Conservation (phyloP, 2,888 invertebrate species). For the Cinara cedri region DNA sequence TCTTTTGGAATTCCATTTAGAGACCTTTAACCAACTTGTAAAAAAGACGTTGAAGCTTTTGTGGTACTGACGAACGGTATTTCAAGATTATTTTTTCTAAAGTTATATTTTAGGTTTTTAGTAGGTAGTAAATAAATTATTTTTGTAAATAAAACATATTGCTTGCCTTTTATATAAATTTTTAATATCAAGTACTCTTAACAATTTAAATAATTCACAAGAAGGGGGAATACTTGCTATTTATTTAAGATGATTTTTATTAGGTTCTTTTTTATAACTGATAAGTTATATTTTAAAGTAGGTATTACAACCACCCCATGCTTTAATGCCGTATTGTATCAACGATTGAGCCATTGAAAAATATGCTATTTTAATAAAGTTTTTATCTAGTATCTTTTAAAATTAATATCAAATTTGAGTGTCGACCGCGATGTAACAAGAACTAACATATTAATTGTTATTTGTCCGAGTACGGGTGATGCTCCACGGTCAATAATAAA, state of each 20-base stretch:
- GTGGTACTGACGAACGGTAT: neutral
- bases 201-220: neutral
- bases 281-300: neutral
- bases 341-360: conserved; percentile 1
- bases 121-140: neutral
- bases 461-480: too few relatives aligned
- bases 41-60: neutral
- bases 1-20: neutral
- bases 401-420: too few relatives aligned
- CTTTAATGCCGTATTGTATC: neutral
- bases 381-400: neutral
- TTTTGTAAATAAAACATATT: neutral
- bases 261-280: neutral
- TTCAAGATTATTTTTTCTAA: neutral
- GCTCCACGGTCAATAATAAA: too few relatives aligned
- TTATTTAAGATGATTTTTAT: conserved; percentile 12
- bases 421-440: too few relatives aligned
- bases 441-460: too few relatives aligned
- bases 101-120: too few relatives aligned
- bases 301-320: neutral
- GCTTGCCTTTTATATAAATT: neutral
- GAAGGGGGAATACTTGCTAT: too few relatives aligned
- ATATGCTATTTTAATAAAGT: neutral
- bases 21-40: neutral
- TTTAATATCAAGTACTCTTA: neutral